A percentile compares a stretch with the other conserved stretches of the same genome.
Evolutionary conservation across 2,888 invertebrate species (phyloP).

Genomic region (Pachydiplax longipennis): DNA sequence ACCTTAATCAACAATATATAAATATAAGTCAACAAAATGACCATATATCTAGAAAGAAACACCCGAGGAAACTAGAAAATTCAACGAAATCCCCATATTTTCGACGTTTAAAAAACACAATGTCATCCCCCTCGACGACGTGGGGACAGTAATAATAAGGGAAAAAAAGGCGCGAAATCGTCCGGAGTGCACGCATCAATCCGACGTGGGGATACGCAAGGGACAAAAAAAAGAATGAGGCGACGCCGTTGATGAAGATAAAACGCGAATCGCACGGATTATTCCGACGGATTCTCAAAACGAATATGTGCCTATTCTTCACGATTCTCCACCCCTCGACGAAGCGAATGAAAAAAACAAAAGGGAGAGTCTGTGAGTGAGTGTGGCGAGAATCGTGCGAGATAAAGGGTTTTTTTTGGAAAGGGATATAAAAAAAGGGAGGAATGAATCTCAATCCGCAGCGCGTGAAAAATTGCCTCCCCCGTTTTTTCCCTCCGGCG

Average conservation of each 20-base stretch:
- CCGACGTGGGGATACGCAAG: neutral
- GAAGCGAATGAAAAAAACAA: neutral
- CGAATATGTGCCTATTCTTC: neutral
- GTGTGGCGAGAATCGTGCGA: neutral
- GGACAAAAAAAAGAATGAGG: neutral
- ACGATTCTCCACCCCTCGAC: neutral
- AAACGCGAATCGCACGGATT: neutral
- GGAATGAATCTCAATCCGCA: neutral
- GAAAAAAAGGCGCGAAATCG: no score
- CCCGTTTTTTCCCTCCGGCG: neutral
- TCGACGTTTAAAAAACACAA: no score
- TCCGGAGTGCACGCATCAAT: no score
- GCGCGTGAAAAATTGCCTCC: neutral
- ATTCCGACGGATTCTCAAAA: neutral
- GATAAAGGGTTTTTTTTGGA: neutral
- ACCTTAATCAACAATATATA: no score
- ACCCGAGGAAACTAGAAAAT: no score
- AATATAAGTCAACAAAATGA: no score
- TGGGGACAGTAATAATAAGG: no score
- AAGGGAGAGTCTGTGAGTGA: neutral
- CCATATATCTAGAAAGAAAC: no score
- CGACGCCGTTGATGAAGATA: neutral
- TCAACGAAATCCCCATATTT: no score
- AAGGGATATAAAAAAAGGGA: neutral
- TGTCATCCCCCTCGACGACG: no score